Base-by-base conservation (phyloP, 2,888 invertebrate genomes). In the Cheilosia urbana region DNA sequence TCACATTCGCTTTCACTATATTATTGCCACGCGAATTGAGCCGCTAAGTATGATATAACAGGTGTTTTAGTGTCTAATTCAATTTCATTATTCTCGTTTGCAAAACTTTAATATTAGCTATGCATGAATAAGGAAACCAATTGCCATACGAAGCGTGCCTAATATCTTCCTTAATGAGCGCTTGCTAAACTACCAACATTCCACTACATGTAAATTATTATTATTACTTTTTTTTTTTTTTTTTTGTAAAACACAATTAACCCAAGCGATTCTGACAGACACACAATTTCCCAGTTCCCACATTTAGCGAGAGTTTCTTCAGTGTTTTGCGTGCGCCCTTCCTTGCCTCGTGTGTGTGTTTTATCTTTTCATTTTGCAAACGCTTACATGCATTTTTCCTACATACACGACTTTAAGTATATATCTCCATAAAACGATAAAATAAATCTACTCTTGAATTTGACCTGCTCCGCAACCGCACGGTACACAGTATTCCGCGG, bases 371-470 rank as follows among this genome's bases (percentile, higher is more conserved):
- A 24, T 75, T 79, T 78, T 71, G 63, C 71, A 78, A 71, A 78
- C 69, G 71, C 65, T 71, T 80, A 47, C 72, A 81, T 79, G 79
- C 51, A 62, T 69, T 78, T 66, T 72, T 42, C 19, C 34, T 40
- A 79, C 45, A 71, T 37, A 58, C 45, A 66, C 75, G 34, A 79
- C 42, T 66, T 60, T 58, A 55, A 1, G 5, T 45, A 17, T 47
- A 73, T 69, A 24, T 69, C 58, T 78, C 55, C 66, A 83, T 72
- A 78, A 72, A 83, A 78, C 60, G 49, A 83, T 72, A 55, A 72
- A 78, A 66, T 77, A 82, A 82, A 83, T 78, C 63, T 78, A 72
- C 72, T 60, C 82, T 83, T 62, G 49, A 85, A 81, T 81, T 85
- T 85, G 85, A 85, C 85, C 85, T 81, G 85, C 57, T 85, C 76